A percentile compares a stretch with the other conserved stretches of the same genome.
phyloP scores from a whole-genome alignment of 2,797 vertebrate genomes.

The Phoebastria nigripes region DNA sequence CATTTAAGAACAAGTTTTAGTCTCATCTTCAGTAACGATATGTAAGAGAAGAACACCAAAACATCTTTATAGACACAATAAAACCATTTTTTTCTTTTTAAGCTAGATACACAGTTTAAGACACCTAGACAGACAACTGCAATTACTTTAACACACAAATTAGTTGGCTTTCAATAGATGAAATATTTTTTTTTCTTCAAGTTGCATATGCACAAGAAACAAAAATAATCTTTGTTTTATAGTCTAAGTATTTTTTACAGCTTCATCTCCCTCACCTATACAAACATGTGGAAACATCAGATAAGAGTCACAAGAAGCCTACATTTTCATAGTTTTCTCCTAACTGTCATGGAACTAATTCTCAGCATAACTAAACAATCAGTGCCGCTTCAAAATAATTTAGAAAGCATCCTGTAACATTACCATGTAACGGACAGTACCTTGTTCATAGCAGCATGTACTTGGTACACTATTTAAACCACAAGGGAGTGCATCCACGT shows the following conservation, averaged over 20 bases:
- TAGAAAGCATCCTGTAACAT: neutral
- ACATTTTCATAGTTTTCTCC: neutral
- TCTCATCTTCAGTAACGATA: neutral
- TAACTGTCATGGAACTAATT: neutral
- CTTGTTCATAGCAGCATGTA: neutral
- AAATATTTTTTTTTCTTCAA: neutral
- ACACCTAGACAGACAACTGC: neutral
- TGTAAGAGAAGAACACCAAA: neutral
- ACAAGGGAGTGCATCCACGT: neutral
- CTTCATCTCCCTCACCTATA: neutral
- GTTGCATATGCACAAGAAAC: neutral
- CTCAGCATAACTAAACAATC: neutral
- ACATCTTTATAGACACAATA: neutral
- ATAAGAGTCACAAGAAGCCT: neutral
- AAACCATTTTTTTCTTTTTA: neutral
- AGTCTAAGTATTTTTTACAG: neutral
- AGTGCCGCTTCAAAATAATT: neutral
- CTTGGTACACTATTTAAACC: neutral
- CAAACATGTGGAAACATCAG: neutral
- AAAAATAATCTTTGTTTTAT: neutral
- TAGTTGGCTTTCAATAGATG: neutral
- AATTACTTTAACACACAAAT: neutral
- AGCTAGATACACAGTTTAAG: neutral
- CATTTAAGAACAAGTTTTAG: neutral
- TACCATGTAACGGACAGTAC: neutral